Base-by-base conservation (phyloP, 2,797 vertebrate species). In the Presbytis comata region DNA sequence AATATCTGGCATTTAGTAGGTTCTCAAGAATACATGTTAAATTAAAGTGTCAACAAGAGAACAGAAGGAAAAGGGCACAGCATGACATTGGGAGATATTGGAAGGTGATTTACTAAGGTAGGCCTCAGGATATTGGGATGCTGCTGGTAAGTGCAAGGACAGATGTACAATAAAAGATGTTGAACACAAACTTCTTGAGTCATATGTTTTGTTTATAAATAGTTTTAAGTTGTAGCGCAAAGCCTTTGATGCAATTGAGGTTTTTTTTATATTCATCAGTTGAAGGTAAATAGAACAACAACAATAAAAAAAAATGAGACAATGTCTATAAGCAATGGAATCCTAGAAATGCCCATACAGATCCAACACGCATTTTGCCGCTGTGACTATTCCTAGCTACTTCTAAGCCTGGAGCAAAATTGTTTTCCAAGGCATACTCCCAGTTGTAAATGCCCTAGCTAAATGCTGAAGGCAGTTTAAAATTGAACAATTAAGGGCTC, bases 381-480 rank as follows among this genome's bases (percentile, higher is more conserved):
- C 36, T 93, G 8, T 28, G 5, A 6, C 80, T 92, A 10, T 88
- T 87, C 36, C 76, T 78, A 86, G n/a, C 24, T 91, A 90, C 85
- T 90, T 95, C n/a, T 85, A 59, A 96, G 80, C 93, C 89, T 79
- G 30, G 3, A 93, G 87, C 28, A 93, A 95, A 92, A 91, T 50
- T 50, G 17, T 84, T 94, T 96, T 85, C 80, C 30, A 91, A 95
- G 59, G 8, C 44, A 93, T 88, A 46, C 67, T 97, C 75, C 41
- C 59, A 67, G 28, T 10, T 95, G 86, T 86, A 93, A 90, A 55
- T 82, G 59, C 22, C 74, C n/a, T 61, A 67, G 72, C n/a, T 95
- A 95, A 95, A 95, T 92, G 81, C 93, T 96, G 70, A 96, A 97
- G 91, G 70, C 84, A 72, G 17, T 85, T 95, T 82, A 96, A 95